A percentile compares a stretch with the other conserved stretches of the same genome.
Conservation (phyloP, 2,797 vertebrate species). For the Catamblyrhynchus diadema region DNA sequence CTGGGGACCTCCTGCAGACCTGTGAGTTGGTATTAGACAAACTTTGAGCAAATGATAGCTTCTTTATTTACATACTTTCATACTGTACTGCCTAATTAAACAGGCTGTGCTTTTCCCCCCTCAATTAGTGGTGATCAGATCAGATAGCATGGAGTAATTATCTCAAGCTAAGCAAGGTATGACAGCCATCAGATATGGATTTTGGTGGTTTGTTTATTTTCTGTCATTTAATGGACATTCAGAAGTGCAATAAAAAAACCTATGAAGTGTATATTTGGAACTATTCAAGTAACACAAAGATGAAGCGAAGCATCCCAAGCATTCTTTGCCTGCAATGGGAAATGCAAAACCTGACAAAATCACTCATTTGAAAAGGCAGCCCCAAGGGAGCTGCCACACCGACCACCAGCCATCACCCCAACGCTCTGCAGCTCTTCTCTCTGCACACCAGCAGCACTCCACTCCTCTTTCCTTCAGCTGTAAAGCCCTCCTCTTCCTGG, state of each 20-base stretch:
- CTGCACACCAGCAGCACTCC: not conserved
- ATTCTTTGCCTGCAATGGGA: not conserved
- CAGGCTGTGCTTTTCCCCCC: not conserved
- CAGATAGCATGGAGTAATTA: not conserved
- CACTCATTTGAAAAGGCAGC: not conserved
- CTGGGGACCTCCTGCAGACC: not conserved
- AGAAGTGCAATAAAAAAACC: not conserved
- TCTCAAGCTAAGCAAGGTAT: not conserved
- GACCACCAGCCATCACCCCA: rapidly evolving
- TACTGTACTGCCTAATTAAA: not conserved
- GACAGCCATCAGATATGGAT: not conserved
- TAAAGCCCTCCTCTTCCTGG: not conserved
- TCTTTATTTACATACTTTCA: not conserved
- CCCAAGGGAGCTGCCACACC: too few species aligned
- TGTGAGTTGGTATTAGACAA: not conserved
- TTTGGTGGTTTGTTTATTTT: not conserved
- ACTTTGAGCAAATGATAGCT: not conserved
- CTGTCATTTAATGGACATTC: not conserved
- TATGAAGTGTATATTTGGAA: not conserved
- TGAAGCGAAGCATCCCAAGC: not conserved
- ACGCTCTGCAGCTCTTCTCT: not conserved
- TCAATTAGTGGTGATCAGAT: not conserved
- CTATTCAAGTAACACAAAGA: not conserved
- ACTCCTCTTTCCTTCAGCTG: not conserved
- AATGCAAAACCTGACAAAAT: not conserved